Percentiles rank a stretch among this genome's conserved stretches.
These are phyloP conservation scores for Microtus obscurus DNA, from an alignment of 2,797 vertebrate species.

Conservation along the genomic window DNA sequence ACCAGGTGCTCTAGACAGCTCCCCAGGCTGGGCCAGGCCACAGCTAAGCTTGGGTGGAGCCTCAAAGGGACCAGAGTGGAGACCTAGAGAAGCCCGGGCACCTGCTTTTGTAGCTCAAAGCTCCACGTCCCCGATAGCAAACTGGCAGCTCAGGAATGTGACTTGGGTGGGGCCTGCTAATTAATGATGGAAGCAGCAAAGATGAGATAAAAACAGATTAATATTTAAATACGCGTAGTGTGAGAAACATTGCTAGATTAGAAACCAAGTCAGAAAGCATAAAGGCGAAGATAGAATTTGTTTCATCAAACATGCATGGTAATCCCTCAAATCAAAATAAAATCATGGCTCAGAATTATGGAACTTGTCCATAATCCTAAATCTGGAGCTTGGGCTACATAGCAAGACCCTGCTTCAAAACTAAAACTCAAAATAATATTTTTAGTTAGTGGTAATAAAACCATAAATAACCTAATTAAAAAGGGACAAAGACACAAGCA, in stretches of 20 bases:
- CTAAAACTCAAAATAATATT: background rate
- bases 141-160: constrained; percentile 58
- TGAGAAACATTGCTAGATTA: constrained; percentile 8
- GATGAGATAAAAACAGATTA: background rate
- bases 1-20: constrained; percentile 67
- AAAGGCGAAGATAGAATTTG: constrained; percentile 20
- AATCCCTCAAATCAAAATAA: constrained; percentile 48
- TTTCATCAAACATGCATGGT: constrained; percentile 39
- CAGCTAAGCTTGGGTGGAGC: constrained; percentile 62
- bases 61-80: constrained; percentile 41
- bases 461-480: background rate
- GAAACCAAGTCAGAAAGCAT: constrained; percentile 40
- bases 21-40: background rate
- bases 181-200: constrained; percentile 31
- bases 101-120: constrained; percentile 9
- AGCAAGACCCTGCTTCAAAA: background rate
- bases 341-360: background rate
- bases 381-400: background rate
- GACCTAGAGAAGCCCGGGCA: constrained; percentile 10
- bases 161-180: background rate
- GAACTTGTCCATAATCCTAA: background rate
- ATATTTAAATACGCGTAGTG: constrained; percentile 40
- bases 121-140: background rate
- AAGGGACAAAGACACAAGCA: constrained; percentile 43
- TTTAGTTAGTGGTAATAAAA: background rate